Evolutionary conservation across 2,113 vertebrate genomes (phyloP), one percentile per base, ranked within the genome.

Genomic region (Aldabrachelys gigantea): DNA sequence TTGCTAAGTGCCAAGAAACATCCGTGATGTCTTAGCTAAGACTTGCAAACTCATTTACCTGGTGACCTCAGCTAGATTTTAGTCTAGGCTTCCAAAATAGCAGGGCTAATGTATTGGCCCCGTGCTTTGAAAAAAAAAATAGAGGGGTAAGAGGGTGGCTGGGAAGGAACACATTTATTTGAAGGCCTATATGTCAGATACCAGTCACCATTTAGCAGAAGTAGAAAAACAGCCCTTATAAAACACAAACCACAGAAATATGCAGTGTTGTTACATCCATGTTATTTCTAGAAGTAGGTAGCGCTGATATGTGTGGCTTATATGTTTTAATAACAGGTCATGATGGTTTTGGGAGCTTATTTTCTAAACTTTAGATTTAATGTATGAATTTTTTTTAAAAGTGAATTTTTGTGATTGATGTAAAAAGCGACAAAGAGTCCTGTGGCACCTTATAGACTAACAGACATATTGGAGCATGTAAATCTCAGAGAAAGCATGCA

Each of bases 311-410:
- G 6, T 53, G 81, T 44, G 29, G 41, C 86, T 44, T 85, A 38
- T 53, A 52, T 83, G 91, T 95, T 98, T 96, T 97, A 97, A 94
- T 89, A 97, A 78, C 84, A 93, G 86, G 93, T 96, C 87, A 95
- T 92, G 29, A 90, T 92, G 75, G 8, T 96, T 85, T 87, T 56
- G 94, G 75, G 41, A 95, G 95, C 50, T 88, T 93, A 44, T 97
- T 98, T 98, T 93, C 86, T 94, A 95, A 97, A 87, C n/a, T 95
- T 97, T 93, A 94, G 89, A 94, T 97, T 96, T 97, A 96, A 97
- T 97, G 93, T 97, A 53, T 83, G 80, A 95, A 89, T 96, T 97
- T 95, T 96, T 96, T 98, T 96, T 89, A 92, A 85, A 96, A 92
- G 80, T 84, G 83, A 96, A 97, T 75, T 86, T 87, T 86, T 81